phyloP scores from a whole-genome alignment of 2,888 invertebrate species.

The Conistra vaccinii region DNA sequence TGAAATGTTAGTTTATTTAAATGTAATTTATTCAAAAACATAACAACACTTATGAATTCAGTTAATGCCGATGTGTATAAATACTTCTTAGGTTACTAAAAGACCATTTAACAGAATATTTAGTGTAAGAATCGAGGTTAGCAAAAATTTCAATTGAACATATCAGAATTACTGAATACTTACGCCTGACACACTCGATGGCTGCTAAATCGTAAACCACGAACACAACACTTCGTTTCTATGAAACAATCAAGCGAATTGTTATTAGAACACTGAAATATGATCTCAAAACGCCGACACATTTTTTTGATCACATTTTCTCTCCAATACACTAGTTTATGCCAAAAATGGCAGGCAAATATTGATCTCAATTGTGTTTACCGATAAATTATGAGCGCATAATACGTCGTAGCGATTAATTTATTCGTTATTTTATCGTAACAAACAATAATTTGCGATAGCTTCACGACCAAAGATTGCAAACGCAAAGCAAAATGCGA shows the following conservation, averaged over 20 bases:
- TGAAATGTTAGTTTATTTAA: neutral
- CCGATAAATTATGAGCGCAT: neutral
- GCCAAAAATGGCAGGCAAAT: neutral
- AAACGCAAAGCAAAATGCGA: slow-evolving; percentile 24
- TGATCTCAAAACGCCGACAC: slow-evolving; percentile 43
- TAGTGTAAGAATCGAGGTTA: slow-evolving; percentile 6
- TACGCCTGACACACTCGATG: slow-evolving; percentile 24
- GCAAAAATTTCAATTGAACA: neutral
- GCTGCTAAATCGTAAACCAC: slow-evolving; percentile 24
- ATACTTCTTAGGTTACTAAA: neutral
- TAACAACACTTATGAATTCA: neutral
- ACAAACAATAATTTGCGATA: slow-evolving; percentile 39
- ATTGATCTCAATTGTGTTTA: neutral
- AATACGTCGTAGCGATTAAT: slow-evolving; percentile 2
- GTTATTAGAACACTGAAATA: slow-evolving; percentile 51
- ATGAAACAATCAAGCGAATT: slow-evolving; percentile 37
- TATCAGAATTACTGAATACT: slow-evolving; percentile 26
- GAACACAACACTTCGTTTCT: slow-evolving; percentile 45
- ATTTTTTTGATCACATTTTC: slow-evolving; percentile 33
- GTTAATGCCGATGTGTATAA: neutral
- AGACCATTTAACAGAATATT: neutral
- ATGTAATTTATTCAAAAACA: neutral
- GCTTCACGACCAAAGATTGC: slow-evolving; percentile 25
- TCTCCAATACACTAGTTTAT: neutral
- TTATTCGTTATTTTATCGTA: slow-evolving; percentile 26